Evolutionary conservation across 2,888 invertebrate species (phyloP).

Genomic region (Ichneumon xanthorius): DNA sequence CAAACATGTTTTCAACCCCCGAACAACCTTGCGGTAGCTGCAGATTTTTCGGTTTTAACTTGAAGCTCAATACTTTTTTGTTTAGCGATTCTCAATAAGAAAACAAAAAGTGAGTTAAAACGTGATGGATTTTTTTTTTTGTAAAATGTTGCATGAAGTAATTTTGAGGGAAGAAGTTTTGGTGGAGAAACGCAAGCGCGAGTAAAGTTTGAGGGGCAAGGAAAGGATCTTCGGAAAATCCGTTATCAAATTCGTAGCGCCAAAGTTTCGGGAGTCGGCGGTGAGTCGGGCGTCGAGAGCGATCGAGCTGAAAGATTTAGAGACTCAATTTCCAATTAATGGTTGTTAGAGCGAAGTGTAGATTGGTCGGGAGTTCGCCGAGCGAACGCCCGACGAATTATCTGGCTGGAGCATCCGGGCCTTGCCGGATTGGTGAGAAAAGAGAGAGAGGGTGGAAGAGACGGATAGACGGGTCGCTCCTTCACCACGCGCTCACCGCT

Average conservation of each 20-base stretch:
- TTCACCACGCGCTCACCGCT: conserved; percentile 74
- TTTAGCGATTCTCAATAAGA: not conserved
- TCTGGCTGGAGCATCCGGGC: conserved; percentile 65
- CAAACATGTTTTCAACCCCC: not conserved
- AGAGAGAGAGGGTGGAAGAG: conserved; percentile 61
- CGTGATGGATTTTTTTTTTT: not conserved
- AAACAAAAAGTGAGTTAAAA: not conserved
- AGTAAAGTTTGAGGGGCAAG: not conserved
- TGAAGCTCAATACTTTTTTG: not conserved
- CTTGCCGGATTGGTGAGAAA: conserved; percentile 69
- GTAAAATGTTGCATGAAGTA: not conserved
- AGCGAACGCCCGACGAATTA: conserved; percentile 60
- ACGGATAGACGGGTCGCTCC: conserved; percentile 61
- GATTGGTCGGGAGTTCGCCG: conserved; percentile 28
- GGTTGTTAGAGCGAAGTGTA: conserved; percentile 61
- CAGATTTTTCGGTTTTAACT: not conserved
- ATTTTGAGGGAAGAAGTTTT: not conserved
- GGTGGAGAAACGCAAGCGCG: too few relatives aligned
- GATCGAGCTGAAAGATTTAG: conserved; percentile 66
- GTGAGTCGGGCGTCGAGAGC: not conserved
- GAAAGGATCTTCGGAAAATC: conserved; percentile 2
- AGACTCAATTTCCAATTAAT: conserved; percentile 78
- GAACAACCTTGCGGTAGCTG: not conserved
- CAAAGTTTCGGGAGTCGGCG: conserved; percentile 12
- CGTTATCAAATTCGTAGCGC: conserved; percentile 2